A percentile compares a stretch with the other conserved stretches of the same genome.
Conservation (phyloP, 2,888 invertebrate species). For the Lasioglossum leucozonium region DNA sequence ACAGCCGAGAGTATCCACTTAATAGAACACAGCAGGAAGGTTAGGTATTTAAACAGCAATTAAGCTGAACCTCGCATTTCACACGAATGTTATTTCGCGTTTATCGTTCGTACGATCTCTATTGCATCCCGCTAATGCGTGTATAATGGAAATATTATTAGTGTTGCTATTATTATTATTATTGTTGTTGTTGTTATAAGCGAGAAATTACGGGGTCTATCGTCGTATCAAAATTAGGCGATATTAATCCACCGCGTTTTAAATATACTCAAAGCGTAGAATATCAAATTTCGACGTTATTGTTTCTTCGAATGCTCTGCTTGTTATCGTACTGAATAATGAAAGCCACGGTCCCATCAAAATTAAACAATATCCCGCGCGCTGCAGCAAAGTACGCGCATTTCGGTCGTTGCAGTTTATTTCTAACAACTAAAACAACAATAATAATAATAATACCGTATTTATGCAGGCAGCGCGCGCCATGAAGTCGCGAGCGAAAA, state of each 20-base stretch:
- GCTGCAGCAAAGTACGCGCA: neutral
- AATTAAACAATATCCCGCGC: neutral
- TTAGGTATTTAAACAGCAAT: constrained; percentile 13
- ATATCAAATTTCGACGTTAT: neutral
- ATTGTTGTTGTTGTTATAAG: neutral
- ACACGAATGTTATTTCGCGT: neutral
- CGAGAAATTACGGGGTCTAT: neutral
- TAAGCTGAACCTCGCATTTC: constrained; percentile 5
- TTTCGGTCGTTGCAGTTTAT: neutral
- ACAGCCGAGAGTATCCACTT: constrained; percentile 3
- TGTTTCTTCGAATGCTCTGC: neutral
- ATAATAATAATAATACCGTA: constrained; percentile 6
- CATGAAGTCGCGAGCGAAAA: neutral
- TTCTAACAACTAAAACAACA: neutral
- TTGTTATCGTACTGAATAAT: neutral
- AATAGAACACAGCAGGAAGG: constrained; percentile 7
- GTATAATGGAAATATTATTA: neutral
- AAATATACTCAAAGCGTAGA: neutral
- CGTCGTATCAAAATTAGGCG: neutral
- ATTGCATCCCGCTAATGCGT: neutral
- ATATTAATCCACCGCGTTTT: neutral
- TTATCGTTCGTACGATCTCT: neutral
- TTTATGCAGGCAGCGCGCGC: neutral
- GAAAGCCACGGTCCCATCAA: neutral
- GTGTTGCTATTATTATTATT: neutral